Base-by-base conservation (phyloP, 2,113 vertebrate species). In the Ploceus nigricollis region DNA sequence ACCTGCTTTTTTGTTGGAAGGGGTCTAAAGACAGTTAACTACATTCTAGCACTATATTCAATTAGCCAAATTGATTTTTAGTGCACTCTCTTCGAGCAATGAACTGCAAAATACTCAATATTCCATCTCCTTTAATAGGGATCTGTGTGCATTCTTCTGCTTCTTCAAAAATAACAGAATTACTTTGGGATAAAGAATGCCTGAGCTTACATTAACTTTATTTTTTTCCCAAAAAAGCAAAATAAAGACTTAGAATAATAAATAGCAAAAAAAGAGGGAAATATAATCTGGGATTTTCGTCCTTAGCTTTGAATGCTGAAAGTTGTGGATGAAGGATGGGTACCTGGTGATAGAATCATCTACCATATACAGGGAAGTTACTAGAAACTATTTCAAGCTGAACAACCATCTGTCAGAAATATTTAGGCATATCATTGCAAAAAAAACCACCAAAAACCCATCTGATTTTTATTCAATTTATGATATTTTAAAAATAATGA, bases 51-150 rank as follows among this genome's bases (percentile, higher is more conserved):
- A 68, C 22, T 48, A 60, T 35, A 28, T 82, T 87, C 40, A 84
- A 81, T 93, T 65, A 82, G 40, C 18, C 42, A 82, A 87, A 87
- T 66, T 84, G 82, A 71, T 70, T 84, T 90, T 87, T 81, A 87
- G 60, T n/a, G 42, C 11, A 42, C 9, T 83, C 9, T 53, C 33
- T 89, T 87, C 47, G 70, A 73, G 21, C 23, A 77, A 42, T 53
- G 42, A 44, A n/a, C 37, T 86, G 28, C 28, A 48, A 58, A 73
- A 65, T 60, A 57, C 20, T 90, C 44, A 44, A 5, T 68, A 82
- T 71, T 57, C 51, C 27, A 39, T 75, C 19, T 65, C 25, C 15
- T 66, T 69, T 82, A 42, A 28, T 20, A 68, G 22, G 11, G 13
- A 4, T 72, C 50, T 65, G 2, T 27, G 50, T 31, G 37, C 44